Evolutionary conservation across 2,888 invertebrate species (phyloP).

Genomic region (Synergus umbraculus): DNA sequence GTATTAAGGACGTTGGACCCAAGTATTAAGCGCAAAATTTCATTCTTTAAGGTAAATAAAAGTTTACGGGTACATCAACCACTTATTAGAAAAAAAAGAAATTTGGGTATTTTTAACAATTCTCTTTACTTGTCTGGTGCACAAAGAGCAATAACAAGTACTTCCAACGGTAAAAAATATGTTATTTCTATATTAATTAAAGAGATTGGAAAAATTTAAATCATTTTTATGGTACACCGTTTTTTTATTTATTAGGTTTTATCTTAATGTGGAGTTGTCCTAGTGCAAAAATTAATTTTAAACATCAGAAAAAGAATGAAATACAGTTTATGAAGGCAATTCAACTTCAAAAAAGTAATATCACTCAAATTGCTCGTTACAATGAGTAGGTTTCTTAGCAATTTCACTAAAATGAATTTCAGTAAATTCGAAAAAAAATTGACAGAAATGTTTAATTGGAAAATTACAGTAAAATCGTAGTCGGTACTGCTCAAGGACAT

Average conservation of each 20-base stretch:
- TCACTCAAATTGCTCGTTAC: constrained; percentile 60
- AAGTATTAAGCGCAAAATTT: too few species aligned
- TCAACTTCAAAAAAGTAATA: constrained; percentile 57
- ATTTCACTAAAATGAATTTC: background rate
- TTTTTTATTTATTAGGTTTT: constrained; percentile 54
- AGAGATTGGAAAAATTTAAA: constrained; percentile 54
- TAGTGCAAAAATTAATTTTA: background rate
- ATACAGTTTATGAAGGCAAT: constrained; percentile 60
- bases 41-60: constrained; percentile 1
- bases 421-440: constrained; percentile 19
- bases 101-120: constrained; percentile 77
- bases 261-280: constrained; percentile 62
- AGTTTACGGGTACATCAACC: constrained; percentile 38
- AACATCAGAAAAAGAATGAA: constrained; percentile 4
- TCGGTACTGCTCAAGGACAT: constrained; percentile 79
- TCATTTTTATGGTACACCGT: constrained; percentile 33
- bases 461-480: constrained; percentile 78
- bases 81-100: constrained; percentile 43
- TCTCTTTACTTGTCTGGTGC: constrained; percentile 79
- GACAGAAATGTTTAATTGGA: constrained; percentile 10
- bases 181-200: background rate
- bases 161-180: constrained; percentile 9
- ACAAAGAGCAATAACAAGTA: constrained; percentile 72
- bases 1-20: too few species aligned
- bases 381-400: constrained; percentile 55